phyloP scores from a whole-genome alignment of 92 coral and sea anemone species.

The Heteractis magnifica region DNA sequence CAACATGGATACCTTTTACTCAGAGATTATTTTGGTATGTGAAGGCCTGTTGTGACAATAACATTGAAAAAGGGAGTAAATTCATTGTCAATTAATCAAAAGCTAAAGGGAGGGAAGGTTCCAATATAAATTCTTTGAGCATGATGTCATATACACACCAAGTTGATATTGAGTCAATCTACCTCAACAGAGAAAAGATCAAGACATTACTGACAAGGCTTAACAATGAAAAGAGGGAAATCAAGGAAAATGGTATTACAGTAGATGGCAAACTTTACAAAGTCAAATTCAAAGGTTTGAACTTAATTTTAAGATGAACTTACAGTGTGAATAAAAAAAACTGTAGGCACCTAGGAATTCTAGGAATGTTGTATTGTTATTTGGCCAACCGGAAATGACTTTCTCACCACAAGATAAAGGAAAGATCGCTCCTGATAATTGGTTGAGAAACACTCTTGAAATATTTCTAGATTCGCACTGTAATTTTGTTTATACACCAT shows the following conservation, averaged over 20 bases:
- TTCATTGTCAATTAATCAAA: neutral
- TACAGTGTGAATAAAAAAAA: neutral
- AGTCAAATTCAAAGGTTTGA: conserved; percentile 30
- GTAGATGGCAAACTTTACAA: conserved; percentile 48
- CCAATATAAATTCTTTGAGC: neutral
- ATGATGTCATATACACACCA: neutral
- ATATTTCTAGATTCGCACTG: too few relatives aligned
- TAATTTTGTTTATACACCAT: too few relatives aligned
- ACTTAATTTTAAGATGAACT: neutral
- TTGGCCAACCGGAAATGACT: neutral
- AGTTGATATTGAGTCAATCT: neutral
- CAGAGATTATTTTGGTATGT: neutral
- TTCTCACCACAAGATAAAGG: neutral
- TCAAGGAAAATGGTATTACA: conserved; percentile 19
- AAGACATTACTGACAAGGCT: neutral
- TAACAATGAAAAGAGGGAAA: conserved; percentile 3
- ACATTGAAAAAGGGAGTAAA: neutral
- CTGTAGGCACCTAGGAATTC: neutral
- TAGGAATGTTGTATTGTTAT: neutral
- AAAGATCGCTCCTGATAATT: neutral
- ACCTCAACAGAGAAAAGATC: conserved; percentile 1
- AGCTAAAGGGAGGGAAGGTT: too few relatives aligned
- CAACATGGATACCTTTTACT: neutral
- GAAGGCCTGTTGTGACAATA: neutral
- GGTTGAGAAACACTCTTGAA: neutral